Evolutionary conservation across 2,797 vertebrate species (phyloP).

Genomic region (Eremophila alpestris): DNA sequence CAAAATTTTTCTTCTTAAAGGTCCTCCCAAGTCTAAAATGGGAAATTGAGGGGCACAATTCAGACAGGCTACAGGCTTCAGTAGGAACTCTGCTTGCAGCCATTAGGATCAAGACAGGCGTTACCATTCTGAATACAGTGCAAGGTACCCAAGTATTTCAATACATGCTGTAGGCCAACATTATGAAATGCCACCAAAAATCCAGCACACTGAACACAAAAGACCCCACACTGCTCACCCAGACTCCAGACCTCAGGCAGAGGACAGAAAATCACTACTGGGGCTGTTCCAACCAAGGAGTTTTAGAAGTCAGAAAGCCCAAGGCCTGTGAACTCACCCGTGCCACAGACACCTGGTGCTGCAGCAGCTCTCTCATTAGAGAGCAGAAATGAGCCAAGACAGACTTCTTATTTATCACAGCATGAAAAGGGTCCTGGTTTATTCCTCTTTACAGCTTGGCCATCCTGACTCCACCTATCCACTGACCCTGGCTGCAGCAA

Average conservation of each 20-base stretch:
- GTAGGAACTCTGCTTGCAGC: neutral
- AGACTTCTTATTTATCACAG: too few relatives aligned
- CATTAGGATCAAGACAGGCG: neutral
- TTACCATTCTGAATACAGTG: neutral
- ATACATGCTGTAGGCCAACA: neutral
- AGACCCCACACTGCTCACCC: fast-evolving
- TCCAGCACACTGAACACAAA: neutral
- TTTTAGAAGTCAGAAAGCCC: neutral
- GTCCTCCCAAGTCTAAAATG: neutral
- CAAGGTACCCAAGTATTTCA: fast-evolving
- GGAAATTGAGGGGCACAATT: neutral
- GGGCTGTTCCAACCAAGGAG: neutral
- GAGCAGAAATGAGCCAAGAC: too few relatives aligned
- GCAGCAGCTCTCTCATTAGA: neutral
- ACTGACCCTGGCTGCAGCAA: too few relatives aligned
- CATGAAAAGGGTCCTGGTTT: too few relatives aligned
- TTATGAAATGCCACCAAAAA: neutral
- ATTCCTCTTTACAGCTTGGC: too few relatives aligned
- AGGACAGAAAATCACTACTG: neutral
- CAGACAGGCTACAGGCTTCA: neutral
- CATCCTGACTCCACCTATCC: too few relatives aligned
- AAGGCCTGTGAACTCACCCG: neutral
- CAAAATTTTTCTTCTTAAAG: neutral
- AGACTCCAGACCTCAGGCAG: neutral
- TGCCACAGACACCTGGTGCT: neutral